A percentile compares a stretch with the other conserved stretches of the same genome.
phyloP scores from a whole-genome alignment of 2,797 vertebrate genomes.

The Anguilla anguilla region DNA sequence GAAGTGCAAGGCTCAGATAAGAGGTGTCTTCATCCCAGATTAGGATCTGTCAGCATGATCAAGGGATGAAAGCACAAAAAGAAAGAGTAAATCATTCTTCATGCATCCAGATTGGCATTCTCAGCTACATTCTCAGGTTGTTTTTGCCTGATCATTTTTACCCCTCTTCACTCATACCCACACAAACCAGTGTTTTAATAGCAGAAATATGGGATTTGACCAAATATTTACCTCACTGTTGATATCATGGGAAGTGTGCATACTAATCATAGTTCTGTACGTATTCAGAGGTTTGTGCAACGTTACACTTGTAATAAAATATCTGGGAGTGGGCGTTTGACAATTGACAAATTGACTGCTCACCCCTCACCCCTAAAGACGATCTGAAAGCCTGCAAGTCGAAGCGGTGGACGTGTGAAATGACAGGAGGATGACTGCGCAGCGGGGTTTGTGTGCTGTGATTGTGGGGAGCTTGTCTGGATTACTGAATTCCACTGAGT shows the following conservation, averaged over 20 bases:
- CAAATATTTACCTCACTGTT: background rate
- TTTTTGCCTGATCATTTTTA: background rate
- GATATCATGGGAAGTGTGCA: background rate
- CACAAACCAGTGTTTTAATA: background rate
- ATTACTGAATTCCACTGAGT: background rate
- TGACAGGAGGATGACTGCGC: background rate
- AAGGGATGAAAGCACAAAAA: background rate
- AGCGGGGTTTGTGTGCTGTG: background rate
- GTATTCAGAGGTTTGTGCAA: background rate
- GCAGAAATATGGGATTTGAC: background rate
- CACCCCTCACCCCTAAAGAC: background rate
- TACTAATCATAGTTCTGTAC: background rate
- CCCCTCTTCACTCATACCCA: background rate
- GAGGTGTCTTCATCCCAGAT: background rate
- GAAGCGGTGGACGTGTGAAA: background rate
- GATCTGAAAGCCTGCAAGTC: background rate
- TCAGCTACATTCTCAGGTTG: background rate
- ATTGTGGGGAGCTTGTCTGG: background rate
- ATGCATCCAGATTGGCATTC: background rate
- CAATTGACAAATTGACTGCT: background rate
- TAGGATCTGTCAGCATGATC: background rate
- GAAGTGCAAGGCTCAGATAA: background rate
- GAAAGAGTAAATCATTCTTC: background rate
- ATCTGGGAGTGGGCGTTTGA: background rate
- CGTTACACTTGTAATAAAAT: background rate